Evolutionary conservation across 2,888 invertebrate species (phyloP), one percentile per base, ranked within the genome.

Genomic region (Polydrusus tereticollis): DNA sequence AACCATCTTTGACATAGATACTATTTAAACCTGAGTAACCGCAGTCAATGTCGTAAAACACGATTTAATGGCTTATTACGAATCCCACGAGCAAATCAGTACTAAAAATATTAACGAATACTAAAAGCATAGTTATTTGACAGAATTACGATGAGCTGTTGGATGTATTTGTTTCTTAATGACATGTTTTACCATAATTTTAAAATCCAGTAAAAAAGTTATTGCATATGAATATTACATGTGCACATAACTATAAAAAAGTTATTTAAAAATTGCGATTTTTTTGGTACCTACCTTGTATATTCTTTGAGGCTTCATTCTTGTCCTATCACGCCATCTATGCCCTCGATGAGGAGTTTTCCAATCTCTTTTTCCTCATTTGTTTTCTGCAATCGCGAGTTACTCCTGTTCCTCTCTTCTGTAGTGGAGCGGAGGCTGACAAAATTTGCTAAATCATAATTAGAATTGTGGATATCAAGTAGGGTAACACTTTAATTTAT

Each of bases 321-420:
- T 2, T 12, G n/a, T 1, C 36, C 12, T 45, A 50, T 58, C 33
- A 50, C 71, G 71, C 71, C 71, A 71, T 71, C 71, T 71, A 41
- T 65, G 50, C 23, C 20, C 18, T 41, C 47, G 20, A 16, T 18
- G 33, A 7, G 36, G 29, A 70, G 64, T 50, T 58, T 50, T 47
- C 16, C 21, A 52, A 23, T 71, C 52, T 38, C 60, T 59, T 36
- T 58, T 67, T 45, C 36, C 58, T 43, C 43, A 29, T 47, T 59
- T 45, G 58, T 41, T 59, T 67, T 47, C 59, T 67, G 58, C 58
- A 47, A 57, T 67, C 33, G 45, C 47, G 7, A 23, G 41, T 59
- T 43, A 43, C 16, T 43, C 43, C 43, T 26, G 16, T 36, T 43
- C 43, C 16, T 43, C 43, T 43, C 59, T 23, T 57, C 29, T 29